Percentiles rank a stretch among this genome's conserved stretches.
Conservation (phyloP, 2,113 vertebrate species). For the Lepus timidus region DNA sequence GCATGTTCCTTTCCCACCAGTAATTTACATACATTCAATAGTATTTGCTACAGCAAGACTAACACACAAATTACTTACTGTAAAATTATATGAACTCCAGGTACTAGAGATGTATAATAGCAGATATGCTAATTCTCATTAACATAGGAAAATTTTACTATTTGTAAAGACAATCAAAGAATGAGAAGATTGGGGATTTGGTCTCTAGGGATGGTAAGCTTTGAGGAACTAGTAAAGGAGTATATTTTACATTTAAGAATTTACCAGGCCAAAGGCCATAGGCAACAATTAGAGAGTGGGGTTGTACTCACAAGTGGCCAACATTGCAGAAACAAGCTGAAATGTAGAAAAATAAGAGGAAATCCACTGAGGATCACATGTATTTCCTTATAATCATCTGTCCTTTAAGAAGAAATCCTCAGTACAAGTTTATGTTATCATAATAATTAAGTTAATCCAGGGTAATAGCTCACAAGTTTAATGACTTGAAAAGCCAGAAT, state of each 20-base stretch:
- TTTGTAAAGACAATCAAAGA: neutral
- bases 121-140: neutral
- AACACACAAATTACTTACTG: neutral
- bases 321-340: neutral
- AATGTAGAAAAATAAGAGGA: neutral
- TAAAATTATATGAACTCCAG: slow-evolving; percentile 14
- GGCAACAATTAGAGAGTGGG: rapidly evolving
- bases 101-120: neutral
- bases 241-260: neutral
- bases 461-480: neutral
- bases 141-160: neutral
- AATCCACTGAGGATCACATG: neutral
- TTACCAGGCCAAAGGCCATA: neutral
- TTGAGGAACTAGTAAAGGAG: neutral
- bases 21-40: neutral
- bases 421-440: neutral
- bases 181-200: neutral
- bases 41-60: neutral
- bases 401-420: neutral
- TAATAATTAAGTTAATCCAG: neutral
- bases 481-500: neutral
- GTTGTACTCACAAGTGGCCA: neutral
- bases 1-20: neutral
- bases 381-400: neutral
- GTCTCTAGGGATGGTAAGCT: neutral